These are phyloP conservation scores for Microcebus tavaratra DNA, from an alignment of 2,113 vertebrate genomes.

Conservation along the genomic window DNA sequence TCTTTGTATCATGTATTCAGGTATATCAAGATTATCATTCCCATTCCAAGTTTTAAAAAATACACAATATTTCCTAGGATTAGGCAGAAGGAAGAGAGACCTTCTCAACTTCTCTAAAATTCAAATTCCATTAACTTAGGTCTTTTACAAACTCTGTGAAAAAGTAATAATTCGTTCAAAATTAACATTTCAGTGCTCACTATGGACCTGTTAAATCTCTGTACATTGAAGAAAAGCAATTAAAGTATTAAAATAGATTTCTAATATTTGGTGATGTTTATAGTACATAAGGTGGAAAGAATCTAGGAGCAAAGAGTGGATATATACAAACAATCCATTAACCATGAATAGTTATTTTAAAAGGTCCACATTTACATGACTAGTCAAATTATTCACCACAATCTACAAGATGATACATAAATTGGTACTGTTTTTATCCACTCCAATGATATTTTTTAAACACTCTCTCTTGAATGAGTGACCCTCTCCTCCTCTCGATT, in stretches of 20 bases:
- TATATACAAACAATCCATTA: background rate
- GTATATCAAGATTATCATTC: background rate
- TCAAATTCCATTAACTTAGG: background rate
- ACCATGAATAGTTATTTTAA: background rate
- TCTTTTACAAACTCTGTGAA: background rate
- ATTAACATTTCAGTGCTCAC: conserved; percentile 1
- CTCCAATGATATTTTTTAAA: background rate
- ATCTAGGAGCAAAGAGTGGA: background rate
- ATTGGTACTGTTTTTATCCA: background rate
- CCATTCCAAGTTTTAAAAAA: background rate
- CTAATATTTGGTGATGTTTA: conserved; percentile 22
- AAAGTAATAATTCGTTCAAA: conserved; percentile 1
- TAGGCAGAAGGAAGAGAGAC: background rate
- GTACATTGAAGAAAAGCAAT: conserved; percentile 45
- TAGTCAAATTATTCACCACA: background rate
- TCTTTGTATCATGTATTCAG: background rate
- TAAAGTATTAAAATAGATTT: conserved; percentile 20
- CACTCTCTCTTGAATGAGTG: background rate
- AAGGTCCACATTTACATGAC: background rate
- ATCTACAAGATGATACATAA: background rate
- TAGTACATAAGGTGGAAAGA: background rate
- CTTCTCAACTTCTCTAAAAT: background rate
- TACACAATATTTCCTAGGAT: background rate
- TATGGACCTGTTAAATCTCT: background rate
- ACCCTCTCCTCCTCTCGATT: background rate